Base-by-base conservation (phyloP, 2,888 invertebrate species). In the Odiellus spinosus region DNA sequence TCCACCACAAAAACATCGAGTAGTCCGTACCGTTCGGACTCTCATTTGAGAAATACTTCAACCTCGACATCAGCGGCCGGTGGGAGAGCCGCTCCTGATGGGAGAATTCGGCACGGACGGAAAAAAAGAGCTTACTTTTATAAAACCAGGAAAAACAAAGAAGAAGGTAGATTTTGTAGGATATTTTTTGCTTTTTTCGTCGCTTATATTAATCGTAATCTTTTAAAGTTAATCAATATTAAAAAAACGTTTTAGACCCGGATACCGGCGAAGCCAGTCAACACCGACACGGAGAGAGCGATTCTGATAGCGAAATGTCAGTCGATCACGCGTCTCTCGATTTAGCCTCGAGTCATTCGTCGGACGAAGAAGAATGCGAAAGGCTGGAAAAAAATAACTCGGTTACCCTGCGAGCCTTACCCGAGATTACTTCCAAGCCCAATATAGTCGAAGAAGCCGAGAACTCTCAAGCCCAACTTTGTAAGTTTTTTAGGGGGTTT, bases 281-380 rank as follows among this genome's bases (percentile, higher is more conserved):
- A 15, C 56, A 58, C 44, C 54, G 57, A 19, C 58, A 55, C 8
- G 56, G 56, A 32, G 82, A 83, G 62, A 81, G 81, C 0, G 87
- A 88, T 59, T 82, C 83, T 0, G 86, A 87, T 52, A 65, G 64
- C 51, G 67, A 67, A 46, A 56, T 84, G 32, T 66, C 66, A 4
- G 48, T 61, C 19, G 63, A 61, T 21, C 58, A 61, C 35, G 60
- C 60, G 26, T 65, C 64, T 59, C 71, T 93, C 50, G 91, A 91
- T 59, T 73, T 93, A 43, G 91, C 91, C 12, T 91, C 91, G 42
- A 90, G 90, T 63, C 93, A 93, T 69, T 88, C 88, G 10, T 90
- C 88, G 42, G 93, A 93, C 61, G 91, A 93, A 55, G 77, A 77
- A 45, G 73, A 75, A 53, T 70, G 50, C 32, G 44, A 49, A 44